Percentiles rank a stretch among this genome's conserved stretches.
Evolutionary conservation across 2,888 invertebrate genomes (phyloP).

Genomic region (Sympetrum striolatum): DNA sequence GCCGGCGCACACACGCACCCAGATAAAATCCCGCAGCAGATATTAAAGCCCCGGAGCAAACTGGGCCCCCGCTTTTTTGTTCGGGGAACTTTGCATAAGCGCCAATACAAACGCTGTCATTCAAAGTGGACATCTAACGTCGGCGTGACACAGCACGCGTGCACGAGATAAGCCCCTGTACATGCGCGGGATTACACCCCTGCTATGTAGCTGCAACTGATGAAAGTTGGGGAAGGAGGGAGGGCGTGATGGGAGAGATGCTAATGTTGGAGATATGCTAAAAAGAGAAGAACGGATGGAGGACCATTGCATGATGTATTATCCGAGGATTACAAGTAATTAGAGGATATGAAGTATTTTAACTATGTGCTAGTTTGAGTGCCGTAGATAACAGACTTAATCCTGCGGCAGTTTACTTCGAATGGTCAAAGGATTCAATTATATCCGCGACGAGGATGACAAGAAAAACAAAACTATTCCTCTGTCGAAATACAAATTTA

Average conservation of each 20-base stretch:
- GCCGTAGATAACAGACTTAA: no score
- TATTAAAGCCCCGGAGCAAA: background rate
- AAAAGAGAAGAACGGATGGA: background rate
- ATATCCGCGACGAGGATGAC: no score
- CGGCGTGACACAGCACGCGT: conserved; percentile 25
- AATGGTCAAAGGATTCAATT: no score
- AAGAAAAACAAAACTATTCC: no score
- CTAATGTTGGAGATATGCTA: background rate
- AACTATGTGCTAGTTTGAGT: background rate
- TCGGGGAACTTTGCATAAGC: conserved; percentile 24
- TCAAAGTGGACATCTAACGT: conserved; percentile 32
- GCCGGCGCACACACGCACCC: background rate
- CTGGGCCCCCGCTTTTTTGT: background rate
- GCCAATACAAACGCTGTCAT: conserved; percentile 21
- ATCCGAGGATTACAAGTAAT: background rate
- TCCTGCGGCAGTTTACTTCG: no score
- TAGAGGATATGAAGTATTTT: background rate
- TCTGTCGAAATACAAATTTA: no score
- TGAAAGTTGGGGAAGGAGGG: background rate
- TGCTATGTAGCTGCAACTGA: conserved; percentile 13
- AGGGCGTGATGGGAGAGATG: background rate
- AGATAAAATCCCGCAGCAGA: background rate
- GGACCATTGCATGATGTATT: background rate
- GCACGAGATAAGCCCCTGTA: conserved; percentile 29
- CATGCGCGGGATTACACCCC: conserved; percentile 16